Evolutionary conservation across 2,113 vertebrate species (phyloP).

Genomic region (Oryzias celebensis): DNA sequence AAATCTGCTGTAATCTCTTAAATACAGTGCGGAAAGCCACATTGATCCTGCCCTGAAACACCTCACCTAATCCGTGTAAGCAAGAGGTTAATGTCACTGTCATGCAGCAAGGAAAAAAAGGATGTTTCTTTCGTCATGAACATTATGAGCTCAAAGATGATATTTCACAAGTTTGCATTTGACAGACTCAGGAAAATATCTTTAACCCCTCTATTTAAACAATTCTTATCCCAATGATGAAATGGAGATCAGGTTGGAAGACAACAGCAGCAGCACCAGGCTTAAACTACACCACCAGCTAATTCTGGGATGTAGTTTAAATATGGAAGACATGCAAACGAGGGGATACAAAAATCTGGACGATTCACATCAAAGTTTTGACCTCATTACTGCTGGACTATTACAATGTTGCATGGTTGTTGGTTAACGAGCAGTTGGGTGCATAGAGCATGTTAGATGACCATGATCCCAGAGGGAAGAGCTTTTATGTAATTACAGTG

Average conservation of each 20-base stretch:
- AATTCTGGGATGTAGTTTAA: slow-evolving; percentile 1
- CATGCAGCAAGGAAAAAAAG: slow-evolving; percentile 31
- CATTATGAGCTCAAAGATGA: slow-evolving; percentile 35
- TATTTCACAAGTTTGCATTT: slow-evolving; percentile 37
- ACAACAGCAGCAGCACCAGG: not conserved
- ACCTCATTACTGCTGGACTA: slow-evolving; percentile 50
- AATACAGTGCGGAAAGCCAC: slow-evolving; percentile 47
- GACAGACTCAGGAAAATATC: slow-evolving; percentile 17
- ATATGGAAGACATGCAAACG: slow-evolving; percentile 4
- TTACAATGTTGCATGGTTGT: slow-evolving; percentile 64
- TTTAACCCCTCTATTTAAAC: slow-evolving; percentile 5
- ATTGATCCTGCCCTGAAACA: slow-evolving; percentile 38
- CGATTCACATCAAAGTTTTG: slow-evolving; percentile 17
- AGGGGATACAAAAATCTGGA: slow-evolving; percentile 12
- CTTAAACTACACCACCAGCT: not conserved
- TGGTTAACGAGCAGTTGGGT: slow-evolving; percentile 66
- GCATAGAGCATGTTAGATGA: slow-evolving; percentile 56
- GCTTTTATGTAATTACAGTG: slow-evolving; percentile 74
- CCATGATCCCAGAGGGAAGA: slow-evolving; percentile 66
- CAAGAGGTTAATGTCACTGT: slow-evolving; percentile 43
- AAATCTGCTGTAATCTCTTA: slow-evolving; percentile 52
- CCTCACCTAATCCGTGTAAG: slow-evolving; percentile 42
- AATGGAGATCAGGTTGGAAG: slow-evolving; percentile 5
- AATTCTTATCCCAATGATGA: too few relatives aligned
- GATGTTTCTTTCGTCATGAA: slow-evolving; percentile 26